Evolutionary conservation across 2,113 vertebrate genomes (phyloP).

Genomic region (Syngnathus scovelli): DNA sequence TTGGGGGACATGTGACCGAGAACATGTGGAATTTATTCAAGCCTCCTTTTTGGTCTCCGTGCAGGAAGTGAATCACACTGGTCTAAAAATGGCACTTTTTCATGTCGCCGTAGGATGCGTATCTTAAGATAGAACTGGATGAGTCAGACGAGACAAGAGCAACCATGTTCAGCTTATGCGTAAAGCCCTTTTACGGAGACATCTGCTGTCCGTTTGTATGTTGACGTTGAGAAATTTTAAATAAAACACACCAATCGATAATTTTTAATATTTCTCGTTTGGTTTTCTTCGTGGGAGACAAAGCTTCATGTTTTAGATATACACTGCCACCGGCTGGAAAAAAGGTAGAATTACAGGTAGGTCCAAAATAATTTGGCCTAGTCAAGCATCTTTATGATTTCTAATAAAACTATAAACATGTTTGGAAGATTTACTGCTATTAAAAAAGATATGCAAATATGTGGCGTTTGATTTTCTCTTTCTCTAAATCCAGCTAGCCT

Average conservation of each 20-base stretch:
- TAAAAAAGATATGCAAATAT: neutral
- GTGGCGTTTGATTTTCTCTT: neutral
- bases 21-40: conserved; percentile 6
- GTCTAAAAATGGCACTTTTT: conserved; percentile 30
- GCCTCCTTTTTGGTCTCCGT: conserved; percentile 11
- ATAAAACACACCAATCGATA: neutral
- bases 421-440: neutral
- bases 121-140: conserved; percentile 56
- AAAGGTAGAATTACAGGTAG: conserved; percentile 24
- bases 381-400: neutral
- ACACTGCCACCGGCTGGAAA: conserved; percentile 44
- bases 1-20: conserved; percentile 22
- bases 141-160: conserved; percentile 43
- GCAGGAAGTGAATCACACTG: conserved; percentile 31
- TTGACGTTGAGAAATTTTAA: neutral
- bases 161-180: neutral
- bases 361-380: neutral
- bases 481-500: too few species aligned
- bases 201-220: neutral
- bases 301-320: conserved; percentile 10
- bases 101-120: conserved; percentile 35
- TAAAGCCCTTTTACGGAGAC: conserved; percentile 27
- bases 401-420: neutral
- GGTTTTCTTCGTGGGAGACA: too few species aligned
- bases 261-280: too few species aligned